Conservation (phyloP, 2,888 invertebrate species). For the Caenorhabditis afra region DNA sequence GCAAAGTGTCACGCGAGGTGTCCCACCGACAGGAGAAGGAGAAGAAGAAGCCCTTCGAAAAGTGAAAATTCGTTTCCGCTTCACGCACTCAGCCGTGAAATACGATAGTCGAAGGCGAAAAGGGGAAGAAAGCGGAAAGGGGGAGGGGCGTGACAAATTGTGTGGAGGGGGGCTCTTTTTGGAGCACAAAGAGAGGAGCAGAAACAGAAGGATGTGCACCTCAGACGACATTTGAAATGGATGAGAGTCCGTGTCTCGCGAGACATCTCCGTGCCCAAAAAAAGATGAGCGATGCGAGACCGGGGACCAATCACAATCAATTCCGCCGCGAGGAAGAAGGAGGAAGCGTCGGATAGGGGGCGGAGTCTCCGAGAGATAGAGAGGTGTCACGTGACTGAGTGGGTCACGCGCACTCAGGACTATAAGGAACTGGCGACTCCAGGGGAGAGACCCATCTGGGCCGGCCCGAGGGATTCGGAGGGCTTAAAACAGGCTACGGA, state of each 20-base stretch:
- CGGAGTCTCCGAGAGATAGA: neutral
- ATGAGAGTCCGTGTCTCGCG: constrained; percentile 46
- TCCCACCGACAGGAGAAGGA: constrained; percentile 27
- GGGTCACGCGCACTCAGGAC: too few species aligned
- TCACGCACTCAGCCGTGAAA: constrained; percentile 58
- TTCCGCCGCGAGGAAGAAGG: constrained; percentile 9
- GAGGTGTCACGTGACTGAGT: constrained; percentile 6
- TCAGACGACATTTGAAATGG: constrained; percentile 62
- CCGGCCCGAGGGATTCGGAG: too few species aligned
- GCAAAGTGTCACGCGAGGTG: constrained; percentile 13
- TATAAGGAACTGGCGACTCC: too few species aligned
- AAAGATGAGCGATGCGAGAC: constrained; percentile 32
- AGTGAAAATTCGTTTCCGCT: constrained; percentile 47
- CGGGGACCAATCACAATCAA: constrained; percentile 47
- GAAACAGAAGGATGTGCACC: constrained; percentile 37
- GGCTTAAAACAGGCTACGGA: too few species aligned
- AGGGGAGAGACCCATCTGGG: too few species aligned
- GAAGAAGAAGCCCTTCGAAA: constrained; percentile 29
- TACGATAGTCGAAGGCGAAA: constrained; percentile 47
- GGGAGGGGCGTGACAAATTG: constrained; percentile 42
- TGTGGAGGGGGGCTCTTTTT: constrained; percentile 28
- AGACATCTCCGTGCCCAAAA: constrained; percentile 36
- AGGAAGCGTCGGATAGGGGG: neutral
- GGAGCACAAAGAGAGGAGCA: constrained; percentile 20
- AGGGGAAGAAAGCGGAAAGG: constrained; percentile 14